A percentile compares a stretch with the other conserved stretches of the same genome.
These are phyloP conservation scores for Miichthys miiuy DNA, from an alignment of 2,797 vertebrate genomes.

Conservation along the genomic window DNA sequence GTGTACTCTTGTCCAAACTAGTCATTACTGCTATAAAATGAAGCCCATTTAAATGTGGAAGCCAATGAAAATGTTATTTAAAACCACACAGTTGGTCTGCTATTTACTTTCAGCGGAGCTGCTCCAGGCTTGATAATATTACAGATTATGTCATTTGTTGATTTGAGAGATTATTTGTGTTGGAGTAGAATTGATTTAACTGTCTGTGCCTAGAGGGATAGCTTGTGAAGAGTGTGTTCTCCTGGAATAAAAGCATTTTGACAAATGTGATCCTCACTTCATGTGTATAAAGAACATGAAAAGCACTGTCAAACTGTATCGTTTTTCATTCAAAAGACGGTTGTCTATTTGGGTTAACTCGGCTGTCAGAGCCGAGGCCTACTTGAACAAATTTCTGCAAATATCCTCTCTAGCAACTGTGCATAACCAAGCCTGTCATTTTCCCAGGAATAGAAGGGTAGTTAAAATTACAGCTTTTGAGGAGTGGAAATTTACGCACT, in stretches of 20 bases:
- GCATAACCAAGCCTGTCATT: constrained; percentile 86
- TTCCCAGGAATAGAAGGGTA: constrained; percentile 86
- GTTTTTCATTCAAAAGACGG: constrained; percentile 28
- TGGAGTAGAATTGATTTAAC: constrained; percentile 18
- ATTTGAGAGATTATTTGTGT: constrained; percentile 36
- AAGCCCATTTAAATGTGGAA: constrained; percentile 38
- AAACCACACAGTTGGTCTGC: constrained; percentile 43
- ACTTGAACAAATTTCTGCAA: constrained; percentile 79
- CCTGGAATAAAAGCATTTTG: neutral
- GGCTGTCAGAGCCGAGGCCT: constrained; percentile 63
- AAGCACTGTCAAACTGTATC: neutral
- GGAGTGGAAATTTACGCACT: constrained; percentile 82
- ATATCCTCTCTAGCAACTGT: constrained; percentile 76
- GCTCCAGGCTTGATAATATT: constrained; percentile 22
- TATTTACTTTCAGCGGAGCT: constrained; percentile 22
- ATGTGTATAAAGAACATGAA: constrained; percentile 5
- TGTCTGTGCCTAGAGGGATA: neutral
- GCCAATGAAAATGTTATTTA: constrained; percentile 50
- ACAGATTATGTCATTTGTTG: constrained; percentile 29
- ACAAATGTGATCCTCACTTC: neutral
- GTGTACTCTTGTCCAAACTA: constrained; percentile 44
- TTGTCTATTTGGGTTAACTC: constrained; percentile 50
- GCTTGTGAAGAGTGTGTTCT: neutral
- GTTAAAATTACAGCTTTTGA: constrained; percentile 87
- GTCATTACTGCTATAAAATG: constrained; percentile 52